Conservation (phyloP, 2,888 invertebrate species). For the Meandrusa payeni region DNA sequence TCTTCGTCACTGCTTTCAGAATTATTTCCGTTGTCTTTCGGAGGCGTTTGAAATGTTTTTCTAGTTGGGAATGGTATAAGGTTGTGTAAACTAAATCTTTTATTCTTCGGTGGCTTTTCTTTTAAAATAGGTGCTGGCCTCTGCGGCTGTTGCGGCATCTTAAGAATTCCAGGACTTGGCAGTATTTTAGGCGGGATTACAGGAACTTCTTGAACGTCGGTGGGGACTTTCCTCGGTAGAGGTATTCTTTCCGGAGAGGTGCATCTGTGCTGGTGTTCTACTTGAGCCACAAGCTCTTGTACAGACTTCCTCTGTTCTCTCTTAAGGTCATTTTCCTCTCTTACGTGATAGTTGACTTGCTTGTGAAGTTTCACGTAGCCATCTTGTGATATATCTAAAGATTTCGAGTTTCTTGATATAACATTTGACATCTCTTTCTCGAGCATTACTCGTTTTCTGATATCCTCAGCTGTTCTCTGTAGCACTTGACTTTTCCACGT, state of each 20-base stretch:
- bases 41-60: constrained; percentile 70
- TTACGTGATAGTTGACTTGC: constrained; percentile 44
- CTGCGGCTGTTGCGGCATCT: constrained; percentile 71
- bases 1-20: constrained; percentile 82
- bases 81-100: constrained; percentile 75
- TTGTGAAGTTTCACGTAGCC: constrained; percentile 73
- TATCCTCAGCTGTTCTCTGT: constrained; percentile 71
- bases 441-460: constrained; percentile 58
- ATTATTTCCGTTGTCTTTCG: constrained; percentile 71
- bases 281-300: constrained; percentile 83
- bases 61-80: constrained; percentile 76
- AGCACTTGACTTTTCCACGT: constrained; percentile 72
- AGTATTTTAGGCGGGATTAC: constrained; percentile 36
- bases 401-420: constrained; percentile 49
- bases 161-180: constrained; percentile 52
- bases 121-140: constrained; percentile 70
- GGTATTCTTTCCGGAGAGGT: constrained; percentile 60
- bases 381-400: constrained; percentile 72
- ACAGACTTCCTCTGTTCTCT: constrained; percentile 78
- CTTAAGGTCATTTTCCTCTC: constrained; percentile 43
- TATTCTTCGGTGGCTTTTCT: constrained; percentile 71
- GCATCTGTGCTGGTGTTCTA: constrained; percentile 75
- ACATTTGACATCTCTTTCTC: constrained; percentile 67
- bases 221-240: constrained; percentile 56
- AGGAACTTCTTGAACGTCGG: constrained; percentile 46